These are phyloP conservation scores for Camponotus pennsylvanicus DNA, from an alignment of 1,140 invertebrate species.

Conservation along the genomic window DNA sequence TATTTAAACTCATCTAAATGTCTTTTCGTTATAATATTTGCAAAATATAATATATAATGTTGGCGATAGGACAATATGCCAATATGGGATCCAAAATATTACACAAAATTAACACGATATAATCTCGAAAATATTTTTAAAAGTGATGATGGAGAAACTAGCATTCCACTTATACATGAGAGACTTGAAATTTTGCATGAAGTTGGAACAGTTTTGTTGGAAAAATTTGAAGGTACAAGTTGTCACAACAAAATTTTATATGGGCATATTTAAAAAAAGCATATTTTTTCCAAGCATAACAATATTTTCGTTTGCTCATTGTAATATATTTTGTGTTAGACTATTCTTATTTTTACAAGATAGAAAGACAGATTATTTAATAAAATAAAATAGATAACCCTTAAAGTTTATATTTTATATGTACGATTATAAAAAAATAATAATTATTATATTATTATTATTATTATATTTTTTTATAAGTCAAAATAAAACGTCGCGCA, in stretches of 20 bases:
- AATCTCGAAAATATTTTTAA: slow-evolving; percentile 88
- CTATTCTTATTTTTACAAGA: not conserved
- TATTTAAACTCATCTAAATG: not conserved
- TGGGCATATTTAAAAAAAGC: not conserved
- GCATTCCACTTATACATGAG: slow-evolving; percentile 91
- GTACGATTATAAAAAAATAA: too few species aligned
- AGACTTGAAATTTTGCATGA: slow-evolving; percentile 92
- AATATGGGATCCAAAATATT: slow-evolving; percentile 93
- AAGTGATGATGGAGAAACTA: slow-evolving; percentile 89
- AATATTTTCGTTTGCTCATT: not conserved
- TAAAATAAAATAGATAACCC: not conserved
- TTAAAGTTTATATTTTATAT: too few species aligned
- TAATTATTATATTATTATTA: too few species aligned
- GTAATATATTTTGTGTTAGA: not conserved
- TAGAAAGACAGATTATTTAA: not conserved
- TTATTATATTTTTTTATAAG: too few species aligned
- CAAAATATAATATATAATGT: slow-evolving; percentile 13
- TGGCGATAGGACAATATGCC: slow-evolving; percentile 90
- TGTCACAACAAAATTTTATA: not conserved
- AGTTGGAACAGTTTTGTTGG: slow-evolving; percentile 90
- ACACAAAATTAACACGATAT: slow-evolving; percentile 90
- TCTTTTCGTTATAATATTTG: not conserved
- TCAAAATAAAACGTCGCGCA: too few species aligned
- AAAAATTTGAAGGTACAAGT: slow-evolving; percentile 91
- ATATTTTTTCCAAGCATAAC: not conserved